These are phyloP conservation scores for Plectrocnemia conspersa DNA, from an alignment of 1,140 invertebrate species.

Conservation along the genomic window DNA sequence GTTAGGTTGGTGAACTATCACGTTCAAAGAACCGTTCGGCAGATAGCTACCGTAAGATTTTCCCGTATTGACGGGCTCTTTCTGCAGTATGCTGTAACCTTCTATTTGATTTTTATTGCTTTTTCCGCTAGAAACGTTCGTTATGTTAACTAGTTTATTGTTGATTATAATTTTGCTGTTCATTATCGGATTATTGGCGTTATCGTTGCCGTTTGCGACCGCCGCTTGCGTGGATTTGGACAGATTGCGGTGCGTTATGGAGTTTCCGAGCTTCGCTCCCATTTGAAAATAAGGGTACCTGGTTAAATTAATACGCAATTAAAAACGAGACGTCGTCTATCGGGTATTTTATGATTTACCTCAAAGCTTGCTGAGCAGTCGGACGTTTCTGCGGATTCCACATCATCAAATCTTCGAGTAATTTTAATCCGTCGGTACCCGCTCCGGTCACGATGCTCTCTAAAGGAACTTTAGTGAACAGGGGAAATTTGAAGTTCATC, in stretches of 20 bases:
- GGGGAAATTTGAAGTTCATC: slow-evolving; percentile 96
- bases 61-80: slow-evolving; percentile 4
- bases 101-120: slow-evolving; percentile 10
- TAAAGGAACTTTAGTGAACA: slow-evolving; percentile 74
- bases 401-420: slow-evolving; percentile 82
- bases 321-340: neutral
- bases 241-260: slow-evolving; percentile 18
- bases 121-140: slow-evolving; percentile 25
- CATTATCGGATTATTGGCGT: slow-evolving; percentile 25
- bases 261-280: slow-evolving; percentile 28
- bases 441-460: slow-evolving; percentile 79
- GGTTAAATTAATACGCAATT: neutral
- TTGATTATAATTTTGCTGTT: slow-evolving; percentile 33
- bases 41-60: slow-evolving; percentile 16
- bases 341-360: slow-evolving; percentile 45
- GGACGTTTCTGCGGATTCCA: slow-evolving; percentile 94
- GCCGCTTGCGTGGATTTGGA: slow-evolving; percentile 26
- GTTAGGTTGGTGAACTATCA: slow-evolving; percentile 12
- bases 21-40: slow-evolving; percentile 20
- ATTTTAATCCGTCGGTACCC: slow-evolving; percentile 72
- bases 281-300: slow-evolving; percentile 35
- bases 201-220: slow-evolving; percentile 25
- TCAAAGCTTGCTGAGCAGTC: slow-evolving; percentile 79
- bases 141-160: slow-evolving; percentile 34
- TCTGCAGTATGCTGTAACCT: neutral